Percentiles rank a stretch among this genome's conserved stretches.
phyloP scores from a whole-genome alignment of 1,140 invertebrate genomes.

The Nilaparvata lugens region DNA sequence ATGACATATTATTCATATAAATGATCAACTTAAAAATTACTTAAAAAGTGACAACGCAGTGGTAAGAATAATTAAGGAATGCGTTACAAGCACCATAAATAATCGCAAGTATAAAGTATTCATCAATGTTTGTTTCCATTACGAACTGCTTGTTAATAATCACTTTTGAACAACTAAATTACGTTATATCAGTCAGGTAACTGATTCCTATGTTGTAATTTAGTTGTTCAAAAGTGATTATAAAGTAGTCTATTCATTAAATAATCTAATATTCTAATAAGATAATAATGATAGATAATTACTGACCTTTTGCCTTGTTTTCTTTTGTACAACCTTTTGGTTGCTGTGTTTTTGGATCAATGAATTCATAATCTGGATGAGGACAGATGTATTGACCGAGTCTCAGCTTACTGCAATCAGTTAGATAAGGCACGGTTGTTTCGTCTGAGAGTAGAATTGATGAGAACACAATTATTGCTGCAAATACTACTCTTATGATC shows the following conservation, averaged over 20 bases:
- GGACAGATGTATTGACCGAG: conserved; percentile 82
- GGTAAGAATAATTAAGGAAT: no score
- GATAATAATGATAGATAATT: background rate
- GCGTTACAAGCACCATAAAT: no score
- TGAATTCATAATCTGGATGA: conserved; percentile 64
- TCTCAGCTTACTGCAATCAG: conserved; percentile 57
- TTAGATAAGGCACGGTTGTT: conserved; percentile 13
- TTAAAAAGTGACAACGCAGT: no score
- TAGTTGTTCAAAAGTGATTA: background rate
- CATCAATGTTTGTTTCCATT: no score
- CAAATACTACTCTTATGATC: no score
- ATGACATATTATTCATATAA: no score
- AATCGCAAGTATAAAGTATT: no score
- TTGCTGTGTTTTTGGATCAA: conserved; percentile 86
- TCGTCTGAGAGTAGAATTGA: background rate
- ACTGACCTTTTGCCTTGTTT: conserved; percentile 64
- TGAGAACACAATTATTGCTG: no score
- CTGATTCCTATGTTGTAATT: background rate
- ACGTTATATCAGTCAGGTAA: no score
- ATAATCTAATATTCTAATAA: background rate
- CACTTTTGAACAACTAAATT: no score
- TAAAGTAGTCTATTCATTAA: background rate
- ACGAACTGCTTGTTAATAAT: no score
- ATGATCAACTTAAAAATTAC: no score
- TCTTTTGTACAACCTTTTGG: conserved; percentile 67